Evolutionary conservation across 2,113 vertebrate genomes (phyloP).

Genomic region (Hippocampus zosterae): DNA sequence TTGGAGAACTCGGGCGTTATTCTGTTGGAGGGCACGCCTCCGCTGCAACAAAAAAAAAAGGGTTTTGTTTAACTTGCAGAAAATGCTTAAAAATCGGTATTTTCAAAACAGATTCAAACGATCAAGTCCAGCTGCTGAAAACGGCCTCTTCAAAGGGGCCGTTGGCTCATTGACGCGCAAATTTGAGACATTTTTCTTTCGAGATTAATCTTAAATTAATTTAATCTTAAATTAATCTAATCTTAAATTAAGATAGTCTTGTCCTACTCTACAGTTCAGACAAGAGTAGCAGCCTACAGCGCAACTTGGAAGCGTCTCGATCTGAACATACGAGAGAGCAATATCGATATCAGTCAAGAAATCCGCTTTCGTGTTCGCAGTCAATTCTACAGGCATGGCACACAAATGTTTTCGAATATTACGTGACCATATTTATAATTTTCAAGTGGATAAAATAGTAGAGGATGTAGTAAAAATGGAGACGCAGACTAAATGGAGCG

Average conservation of each 20-base stretch:
- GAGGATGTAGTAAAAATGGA: no score
- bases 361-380: no score
- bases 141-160: not conserved
- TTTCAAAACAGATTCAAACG: not conserved
- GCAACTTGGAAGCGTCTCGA: no score
- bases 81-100: not conserved
- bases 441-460: no score
- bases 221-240: no score
- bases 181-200: not conserved
- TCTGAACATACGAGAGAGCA: no score
- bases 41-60: conserved; percentile 67
- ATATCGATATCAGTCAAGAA: no score
- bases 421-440: no score
- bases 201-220: not conserved
- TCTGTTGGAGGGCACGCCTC: conserved; percentile 92
- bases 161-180: not conserved
- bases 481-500: no score
- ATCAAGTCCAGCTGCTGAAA: not conserved
- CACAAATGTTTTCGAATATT: no score
- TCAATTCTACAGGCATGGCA: no score
- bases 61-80: not conserved
- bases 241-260: no score
- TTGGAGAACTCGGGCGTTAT: conserved; percentile 98
- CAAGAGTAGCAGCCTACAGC: not conserved
- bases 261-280: not conserved